A percentile compares a stretch with the other conserved stretches of the same genome.
Conservation (phyloP, 2,888 invertebrate species). For the Phyto melanocephala region DNA sequence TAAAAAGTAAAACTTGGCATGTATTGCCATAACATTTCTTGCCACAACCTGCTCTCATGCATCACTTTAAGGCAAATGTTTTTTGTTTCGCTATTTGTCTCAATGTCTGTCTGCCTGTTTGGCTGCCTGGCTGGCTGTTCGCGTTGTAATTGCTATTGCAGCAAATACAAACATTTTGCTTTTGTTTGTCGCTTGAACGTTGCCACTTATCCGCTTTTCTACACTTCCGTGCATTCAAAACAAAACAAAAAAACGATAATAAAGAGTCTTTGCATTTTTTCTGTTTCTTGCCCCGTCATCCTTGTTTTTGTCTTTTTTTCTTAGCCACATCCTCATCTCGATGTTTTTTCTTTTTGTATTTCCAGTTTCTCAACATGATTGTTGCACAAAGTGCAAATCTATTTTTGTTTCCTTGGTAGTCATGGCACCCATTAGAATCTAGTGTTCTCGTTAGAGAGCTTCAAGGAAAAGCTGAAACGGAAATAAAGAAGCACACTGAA, state of each 20-base stretch:
- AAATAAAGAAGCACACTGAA: background rate
- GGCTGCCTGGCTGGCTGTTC: background rate
- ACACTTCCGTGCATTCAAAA: slow-evolving; percentile 53
- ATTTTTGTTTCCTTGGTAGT: slow-evolving; percentile 50
- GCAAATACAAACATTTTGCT: slow-evolving; percentile 11
- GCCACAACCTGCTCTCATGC: slow-evolving; percentile 45
- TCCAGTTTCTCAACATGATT: slow-evolving; percentile 38
- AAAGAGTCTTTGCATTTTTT: slow-evolving; percentile 19
- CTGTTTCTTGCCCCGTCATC: background rate
- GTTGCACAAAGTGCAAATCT: slow-evolving; percentile 61
- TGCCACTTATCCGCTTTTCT: slow-evolving; percentile 54
- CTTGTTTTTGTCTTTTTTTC: slow-evolving; percentile 26
- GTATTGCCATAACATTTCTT: slow-evolving; percentile 43
- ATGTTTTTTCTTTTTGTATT: background rate
- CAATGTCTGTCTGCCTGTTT: background rate
- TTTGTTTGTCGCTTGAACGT: slow-evolving; percentile 45
- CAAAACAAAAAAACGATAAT: background rate
- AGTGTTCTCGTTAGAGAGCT: background rate
- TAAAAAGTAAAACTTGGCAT: slow-evolving; percentile 52
- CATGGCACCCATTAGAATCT: background rate
- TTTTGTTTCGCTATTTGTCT: background rate
- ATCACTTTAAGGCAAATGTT: slow-evolving; percentile 44
- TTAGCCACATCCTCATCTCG: slow-evolving; percentile 41
- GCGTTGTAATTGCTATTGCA: slow-evolving; percentile 33
- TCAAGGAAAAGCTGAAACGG: background rate